Evolutionary conservation across 2,888 invertebrate species (phyloP).

Genomic region (Slavum lentiscoides): DNA sequence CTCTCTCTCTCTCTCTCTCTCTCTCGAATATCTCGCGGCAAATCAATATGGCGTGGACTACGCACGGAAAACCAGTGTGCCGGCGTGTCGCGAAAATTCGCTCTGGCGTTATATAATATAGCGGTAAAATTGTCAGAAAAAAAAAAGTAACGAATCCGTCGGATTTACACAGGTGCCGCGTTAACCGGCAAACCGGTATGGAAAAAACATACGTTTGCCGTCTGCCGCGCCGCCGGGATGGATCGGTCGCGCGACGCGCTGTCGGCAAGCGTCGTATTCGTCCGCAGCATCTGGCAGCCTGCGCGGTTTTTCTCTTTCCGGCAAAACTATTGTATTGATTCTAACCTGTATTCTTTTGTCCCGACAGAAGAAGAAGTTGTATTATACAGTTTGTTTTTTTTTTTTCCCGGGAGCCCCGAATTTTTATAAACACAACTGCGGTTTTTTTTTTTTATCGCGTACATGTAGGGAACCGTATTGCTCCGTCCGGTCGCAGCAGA

Average conservation of each 20-base stretch:
- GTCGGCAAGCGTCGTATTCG: conserved; percentile 1
- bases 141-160: too few relatives aligned
- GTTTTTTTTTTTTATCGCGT: background rate
- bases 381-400: conserved; percentile 19
- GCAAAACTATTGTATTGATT: conserved; percentile 53
- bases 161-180: too few relatives aligned
- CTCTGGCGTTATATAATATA: too few relatives aligned
- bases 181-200: too few relatives aligned
- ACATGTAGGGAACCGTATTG: background rate
- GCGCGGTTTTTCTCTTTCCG: conserved; percentile 48
- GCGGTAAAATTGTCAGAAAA: too few relatives aligned
- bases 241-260: background rate
- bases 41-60: conserved; percentile 57
- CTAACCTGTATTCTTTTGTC: conserved; percentile 54
- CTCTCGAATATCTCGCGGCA: background rate
- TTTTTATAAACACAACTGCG: conserved; percentile 43
- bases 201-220: too few relatives aligned
- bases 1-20: too few relatives aligned
- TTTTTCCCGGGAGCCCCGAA: conserved; percentile 45
- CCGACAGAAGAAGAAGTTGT: conserved; percentile 41
- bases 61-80: background rate
- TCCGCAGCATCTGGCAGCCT: conserved; percentile 47
- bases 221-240: too few relatives aligned
- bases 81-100: too few relatives aligned
- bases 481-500: too few relatives aligned